Conservation (phyloP, 1,140 invertebrate genomes). For the Bombus waltoni region DNA sequence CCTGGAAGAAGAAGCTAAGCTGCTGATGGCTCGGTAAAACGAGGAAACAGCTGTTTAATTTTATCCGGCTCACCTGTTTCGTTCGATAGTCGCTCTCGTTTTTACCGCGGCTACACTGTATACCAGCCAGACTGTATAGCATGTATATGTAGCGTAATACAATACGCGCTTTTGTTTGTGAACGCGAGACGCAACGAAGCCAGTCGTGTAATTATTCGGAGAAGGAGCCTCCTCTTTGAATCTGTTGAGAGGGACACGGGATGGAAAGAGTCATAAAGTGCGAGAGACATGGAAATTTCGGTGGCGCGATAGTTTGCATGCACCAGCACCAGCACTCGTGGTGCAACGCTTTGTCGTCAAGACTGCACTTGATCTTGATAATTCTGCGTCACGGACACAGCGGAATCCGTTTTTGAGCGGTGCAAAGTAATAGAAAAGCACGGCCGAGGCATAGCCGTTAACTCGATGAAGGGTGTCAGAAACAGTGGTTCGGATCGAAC, state of each 20-base stretch:
- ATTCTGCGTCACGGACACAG: conserved; percentile 48
- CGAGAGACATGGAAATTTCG: not conserved
- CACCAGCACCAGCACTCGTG: not conserved
- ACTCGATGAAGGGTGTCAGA: conserved; percentile 62
- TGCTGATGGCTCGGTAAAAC: conserved; percentile 51
- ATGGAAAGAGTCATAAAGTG: not conserved
- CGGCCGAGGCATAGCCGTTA: conserved; percentile 43
- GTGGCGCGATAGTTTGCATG: conserved; percentile 6
- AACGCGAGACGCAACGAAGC: conserved; percentile 32
- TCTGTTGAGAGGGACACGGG: not conserved
- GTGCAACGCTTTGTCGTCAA: not conserved
- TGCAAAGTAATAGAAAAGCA: conserved; percentile 64
- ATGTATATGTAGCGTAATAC: conserved; percentile 17
- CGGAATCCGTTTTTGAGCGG: conserved; percentile 36
- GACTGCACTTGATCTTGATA: not conserved
- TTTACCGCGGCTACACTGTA: conserved; percentile 11
- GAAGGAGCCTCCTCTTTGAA: not conserved
- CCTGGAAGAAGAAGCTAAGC: conserved; percentile 13
- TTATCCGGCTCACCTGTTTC: conserved; percentile 72
- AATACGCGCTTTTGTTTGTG: conserved; percentile 36
- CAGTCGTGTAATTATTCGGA: conserved; percentile 8
- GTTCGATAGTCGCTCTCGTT: conserved; percentile 60
- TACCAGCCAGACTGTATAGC: conserved; percentile 8
- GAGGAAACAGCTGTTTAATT: conserved; percentile 74
- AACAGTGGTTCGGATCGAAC: conserved; percentile 59